phyloP scores from a whole-genome alignment of 2,888 invertebrate species.

The Muschampia plurimacula region DNA sequence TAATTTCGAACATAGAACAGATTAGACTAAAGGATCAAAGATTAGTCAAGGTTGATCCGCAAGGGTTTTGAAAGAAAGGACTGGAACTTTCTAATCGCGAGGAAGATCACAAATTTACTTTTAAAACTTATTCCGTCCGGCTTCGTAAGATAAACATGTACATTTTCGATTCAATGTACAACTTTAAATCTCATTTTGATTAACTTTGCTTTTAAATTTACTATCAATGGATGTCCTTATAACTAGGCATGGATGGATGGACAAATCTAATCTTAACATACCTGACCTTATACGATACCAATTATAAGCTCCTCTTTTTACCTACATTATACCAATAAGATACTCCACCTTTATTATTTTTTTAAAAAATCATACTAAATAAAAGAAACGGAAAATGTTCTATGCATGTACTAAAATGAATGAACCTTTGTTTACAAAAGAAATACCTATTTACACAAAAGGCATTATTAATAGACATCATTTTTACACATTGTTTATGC shows the following conservation, averaged over 20 bases:
- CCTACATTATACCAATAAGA: too few relatives aligned
- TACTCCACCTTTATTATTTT: too few relatives aligned
- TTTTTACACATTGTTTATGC: slow-evolving; percentile 2
- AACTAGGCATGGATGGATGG: too few relatives aligned
- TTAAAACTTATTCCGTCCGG: not conserved
- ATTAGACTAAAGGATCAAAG: slow-evolving; percentile 18
- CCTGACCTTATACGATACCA: too few relatives aligned
- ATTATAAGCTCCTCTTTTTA: too few relatives aligned
- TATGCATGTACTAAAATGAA: not conserved
- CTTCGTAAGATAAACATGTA: too few relatives aligned
- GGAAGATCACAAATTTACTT: slow-evolving; percentile 14
- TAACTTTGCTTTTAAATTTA: too few relatives aligned
- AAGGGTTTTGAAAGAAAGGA: not conserved
- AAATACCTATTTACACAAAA: not conserved
- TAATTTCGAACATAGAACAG: not conserved
- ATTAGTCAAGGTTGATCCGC: slow-evolving; percentile 2
- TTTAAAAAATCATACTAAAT: too few relatives aligned
- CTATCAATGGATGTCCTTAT: too few relatives aligned
- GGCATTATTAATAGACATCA: not conserved
- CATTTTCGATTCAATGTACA: too few relatives aligned
- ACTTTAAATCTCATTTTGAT: too few relatives aligned
- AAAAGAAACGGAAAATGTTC: not conserved
- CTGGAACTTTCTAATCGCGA: not conserved
- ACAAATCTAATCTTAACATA: too few relatives aligned
- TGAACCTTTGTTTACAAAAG: not conserved